phyloP scores from a whole-genome alignment of 2,113 vertebrate genomes.

The Tragelaphus scriptus region DNA sequence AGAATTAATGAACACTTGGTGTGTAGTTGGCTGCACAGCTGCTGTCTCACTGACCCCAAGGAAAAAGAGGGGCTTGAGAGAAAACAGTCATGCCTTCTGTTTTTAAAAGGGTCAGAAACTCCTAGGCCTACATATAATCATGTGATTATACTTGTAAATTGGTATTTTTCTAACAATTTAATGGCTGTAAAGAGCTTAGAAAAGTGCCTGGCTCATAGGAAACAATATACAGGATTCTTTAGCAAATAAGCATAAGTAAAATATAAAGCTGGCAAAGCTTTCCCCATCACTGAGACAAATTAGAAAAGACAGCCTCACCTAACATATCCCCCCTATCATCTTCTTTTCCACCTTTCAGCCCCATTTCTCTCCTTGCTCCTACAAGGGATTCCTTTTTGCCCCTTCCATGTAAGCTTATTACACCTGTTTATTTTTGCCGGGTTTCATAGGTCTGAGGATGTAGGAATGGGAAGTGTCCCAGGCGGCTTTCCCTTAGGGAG shows the following conservation, averaged over 20 bases:
- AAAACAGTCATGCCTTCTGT: not conserved
- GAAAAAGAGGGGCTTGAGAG: not conserved
- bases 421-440: not conserved
- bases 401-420: not conserved
- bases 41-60: not conserved
- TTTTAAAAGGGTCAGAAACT: not conserved
- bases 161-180: not conserved
- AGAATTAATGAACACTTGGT: not conserved
- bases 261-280: not conserved
- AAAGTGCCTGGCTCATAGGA: not conserved
- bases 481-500: not conserved
- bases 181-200: not conserved
- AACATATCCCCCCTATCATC: not conserved
- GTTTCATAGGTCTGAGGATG: not conserved
- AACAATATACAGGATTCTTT: not conserved
- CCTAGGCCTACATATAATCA: not conserved
- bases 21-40: not conserved
- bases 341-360: not conserved
- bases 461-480: not conserved
- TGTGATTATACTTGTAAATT: not conserved
- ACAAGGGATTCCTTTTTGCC: not conserved
- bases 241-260: not conserved
- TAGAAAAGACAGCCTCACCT: not conserved
- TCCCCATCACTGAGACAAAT: not conserved
- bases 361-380: not conserved